Conservation (phyloP, 2,113 vertebrate species). For the Atractosteus spatula region DNA sequence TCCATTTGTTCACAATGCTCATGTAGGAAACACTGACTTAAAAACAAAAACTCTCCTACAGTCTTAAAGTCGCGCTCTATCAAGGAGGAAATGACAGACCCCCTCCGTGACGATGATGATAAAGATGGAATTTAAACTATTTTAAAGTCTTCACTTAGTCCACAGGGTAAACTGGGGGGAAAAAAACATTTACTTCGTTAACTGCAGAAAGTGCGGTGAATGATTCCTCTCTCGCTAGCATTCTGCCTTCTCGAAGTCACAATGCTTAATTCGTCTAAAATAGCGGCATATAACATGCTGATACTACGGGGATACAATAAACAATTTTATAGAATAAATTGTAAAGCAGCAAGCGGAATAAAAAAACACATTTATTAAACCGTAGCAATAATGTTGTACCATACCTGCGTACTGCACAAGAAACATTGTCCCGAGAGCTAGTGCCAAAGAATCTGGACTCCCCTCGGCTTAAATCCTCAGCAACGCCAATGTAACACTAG, state of each 20-base stretch:
- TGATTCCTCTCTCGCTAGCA: neutral
- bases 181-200: too few species aligned
- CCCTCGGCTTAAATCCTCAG: constrained; percentile 31
- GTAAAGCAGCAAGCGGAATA: neutral
- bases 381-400: constrained; percentile 33
- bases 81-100: too few species aligned
- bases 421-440: constrained; percentile 66
- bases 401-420: constrained; percentile 77
- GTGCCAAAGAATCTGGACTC: constrained; percentile 32
- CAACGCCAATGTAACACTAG: constrained; percentile 32
- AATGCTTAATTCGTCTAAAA: neutral
- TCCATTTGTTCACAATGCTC: too few species aligned
- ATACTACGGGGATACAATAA: neutral
- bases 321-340: neutral
- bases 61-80: too few species aligned
- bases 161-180: too few species aligned
- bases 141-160: too few species aligned
- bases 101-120: too few species aligned
- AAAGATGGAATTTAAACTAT: too few species aligned
- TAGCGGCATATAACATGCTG: neutral
- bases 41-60: too few species aligned
- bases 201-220: neutral
- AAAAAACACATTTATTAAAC: neutral
- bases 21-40: too few species aligned
- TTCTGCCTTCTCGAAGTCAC: neutral